These are phyloP conservation scores for Dynastes maya DNA, from an alignment of 2,888 invertebrate genomes.

Conservation along the genomic window DNA sequence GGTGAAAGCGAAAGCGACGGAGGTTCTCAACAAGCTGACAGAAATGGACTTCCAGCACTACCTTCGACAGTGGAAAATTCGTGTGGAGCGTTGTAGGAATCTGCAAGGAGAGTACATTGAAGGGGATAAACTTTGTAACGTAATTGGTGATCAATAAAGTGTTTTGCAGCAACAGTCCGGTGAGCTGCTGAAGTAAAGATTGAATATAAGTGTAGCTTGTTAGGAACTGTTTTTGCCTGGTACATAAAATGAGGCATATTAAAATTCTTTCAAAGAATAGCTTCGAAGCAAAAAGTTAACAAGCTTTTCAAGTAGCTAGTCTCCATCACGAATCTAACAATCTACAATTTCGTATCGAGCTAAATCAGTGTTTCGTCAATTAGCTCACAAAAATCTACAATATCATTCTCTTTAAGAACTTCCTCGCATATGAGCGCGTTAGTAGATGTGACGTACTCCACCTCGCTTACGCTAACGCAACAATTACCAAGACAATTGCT, in stretches of 20 bases:
- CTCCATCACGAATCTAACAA: not conserved
- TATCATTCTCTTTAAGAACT: constrained; percentile 35
- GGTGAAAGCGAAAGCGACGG: no score
- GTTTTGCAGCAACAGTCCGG: no score
- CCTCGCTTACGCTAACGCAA: not conserved
- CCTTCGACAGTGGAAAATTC: no score
- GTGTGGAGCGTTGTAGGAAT: no score
- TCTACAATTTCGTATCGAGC: constrained; percentile 13
- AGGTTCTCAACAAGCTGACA: no score
- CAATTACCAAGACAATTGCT: not conserved
- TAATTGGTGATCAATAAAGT: no score
- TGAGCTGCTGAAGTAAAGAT: not conserved
- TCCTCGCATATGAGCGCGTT: not conserved
- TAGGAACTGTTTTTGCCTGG: no score
- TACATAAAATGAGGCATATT: not conserved
- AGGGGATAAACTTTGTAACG: no score
- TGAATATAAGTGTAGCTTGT: not conserved
- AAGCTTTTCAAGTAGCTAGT: not conserved
- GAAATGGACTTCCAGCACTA: no score
- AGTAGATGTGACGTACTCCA: not conserved
- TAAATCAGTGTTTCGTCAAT: constrained; percentile 20
- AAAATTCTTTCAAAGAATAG: constrained; percentile 15
- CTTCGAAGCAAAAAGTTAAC: constrained; percentile 5
- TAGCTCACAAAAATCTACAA: constrained; percentile 28
- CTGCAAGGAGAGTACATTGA: no score